Conservation (phyloP, 92 coral and sea anemone species). For the Phymanthus crucifer region DNA sequence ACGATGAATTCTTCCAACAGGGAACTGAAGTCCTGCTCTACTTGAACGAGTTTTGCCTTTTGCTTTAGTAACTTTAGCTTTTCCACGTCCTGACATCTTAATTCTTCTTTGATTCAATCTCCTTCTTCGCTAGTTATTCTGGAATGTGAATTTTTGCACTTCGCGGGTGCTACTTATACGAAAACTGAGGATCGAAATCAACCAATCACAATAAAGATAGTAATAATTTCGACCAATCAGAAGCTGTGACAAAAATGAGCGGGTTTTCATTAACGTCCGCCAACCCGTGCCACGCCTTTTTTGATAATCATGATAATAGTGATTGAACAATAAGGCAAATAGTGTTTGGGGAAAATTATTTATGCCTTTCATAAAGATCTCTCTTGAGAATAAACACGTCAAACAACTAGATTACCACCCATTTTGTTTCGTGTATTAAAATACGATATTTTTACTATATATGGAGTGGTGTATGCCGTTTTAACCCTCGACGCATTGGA, state of each 20-base stretch:
- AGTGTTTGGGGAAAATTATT: no score
- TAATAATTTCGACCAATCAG: constrained; percentile 15
- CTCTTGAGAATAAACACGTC: no score
- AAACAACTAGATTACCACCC: no score
- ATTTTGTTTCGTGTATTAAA: no score
- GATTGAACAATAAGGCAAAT: no score
- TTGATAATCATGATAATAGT: neutral
- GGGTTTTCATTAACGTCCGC: neutral
- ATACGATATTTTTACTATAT: no score
- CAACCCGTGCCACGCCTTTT: neutral
- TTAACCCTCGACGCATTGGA: no score
- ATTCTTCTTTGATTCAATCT: neutral
- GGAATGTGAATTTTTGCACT: neutral
- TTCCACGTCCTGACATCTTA: constrained; percentile 59
- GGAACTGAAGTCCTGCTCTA: constrained; percentile 54
- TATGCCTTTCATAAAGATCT: no score
- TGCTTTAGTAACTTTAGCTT: constrained; percentile 42
- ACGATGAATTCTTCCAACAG: constrained; percentile 59
- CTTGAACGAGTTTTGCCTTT: constrained; percentile 43
- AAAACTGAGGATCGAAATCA: constrained; percentile 10
- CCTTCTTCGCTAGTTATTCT: neutral
- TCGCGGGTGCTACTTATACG: constrained; percentile 11
- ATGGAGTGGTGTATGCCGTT: no score
- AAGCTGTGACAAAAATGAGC: neutral
- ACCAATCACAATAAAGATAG: constrained; percentile 9